phyloP scores from a whole-genome alignment of 2,888 invertebrate species.

The Girardia tigrina region DNA sequence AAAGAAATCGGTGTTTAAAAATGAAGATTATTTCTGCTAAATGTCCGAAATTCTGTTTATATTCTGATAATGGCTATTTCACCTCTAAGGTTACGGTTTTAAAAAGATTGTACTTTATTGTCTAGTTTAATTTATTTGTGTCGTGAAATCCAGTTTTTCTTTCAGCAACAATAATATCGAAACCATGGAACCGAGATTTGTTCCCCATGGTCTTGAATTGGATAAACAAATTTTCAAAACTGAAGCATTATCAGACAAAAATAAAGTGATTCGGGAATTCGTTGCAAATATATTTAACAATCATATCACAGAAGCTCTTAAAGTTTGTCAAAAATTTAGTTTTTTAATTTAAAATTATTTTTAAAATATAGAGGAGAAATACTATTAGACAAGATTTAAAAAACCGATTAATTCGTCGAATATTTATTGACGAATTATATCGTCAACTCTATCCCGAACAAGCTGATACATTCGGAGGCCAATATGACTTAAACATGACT shows the following conservation, averaged over 20 bases:
- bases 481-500: neutral
- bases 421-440: conserved; percentile 35
- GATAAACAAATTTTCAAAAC: conserved; percentile 35
- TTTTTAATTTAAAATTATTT: too few relatives aligned
- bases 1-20: too few relatives aligned
- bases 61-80: too few relatives aligned
- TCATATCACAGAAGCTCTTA: conserved; percentile 36
- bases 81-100: too few relatives aligned
- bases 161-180: neutral
- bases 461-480: neutral
- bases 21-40: too few relatives aligned
- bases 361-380: conserved; percentile 24
- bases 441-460: conserved; percentile 30
- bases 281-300: conserved; percentile 33
- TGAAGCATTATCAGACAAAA: conserved; percentile 33
- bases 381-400: conserved; percentile 36
- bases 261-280: conserved; percentile 33
- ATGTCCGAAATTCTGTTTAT: too few relatives aligned
- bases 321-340: conserved; percentile 28
- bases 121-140: too few relatives aligned
- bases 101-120: too few relatives aligned
- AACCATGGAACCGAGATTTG: conserved; percentile 35
- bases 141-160: too few relatives aligned
- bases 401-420: conserved; percentile 32
- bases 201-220: conserved; percentile 31